Base-by-base conservation (phyloP, 2,113 vertebrate genomes). In the Laticauda colubrina region DNA sequence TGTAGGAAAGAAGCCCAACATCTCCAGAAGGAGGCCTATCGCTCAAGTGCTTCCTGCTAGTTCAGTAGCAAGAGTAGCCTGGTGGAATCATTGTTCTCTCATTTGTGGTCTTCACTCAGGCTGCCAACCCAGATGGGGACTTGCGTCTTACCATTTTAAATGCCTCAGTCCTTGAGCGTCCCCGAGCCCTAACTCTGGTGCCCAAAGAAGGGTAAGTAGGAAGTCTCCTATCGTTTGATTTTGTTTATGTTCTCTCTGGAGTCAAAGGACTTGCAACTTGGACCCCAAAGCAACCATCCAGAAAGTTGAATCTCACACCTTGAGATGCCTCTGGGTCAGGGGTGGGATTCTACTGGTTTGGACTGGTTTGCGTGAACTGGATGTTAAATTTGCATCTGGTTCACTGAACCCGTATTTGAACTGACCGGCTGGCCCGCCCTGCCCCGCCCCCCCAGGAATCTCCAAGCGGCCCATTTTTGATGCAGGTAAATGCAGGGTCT, bases 121-220 rank as follows among this genome's bases (percentile, higher is more conserved):
- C 99, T 53, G 98, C 99, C 53, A 99, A 98, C 91, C 98, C 99
- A 12, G 99, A 99, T 0, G 99, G 99, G 2, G 99, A 99, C 95
- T 97, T 99, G 93, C 97, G 99, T 2, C 98, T 98, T 90, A 98
- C 98, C 0, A 93, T 99, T 61, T 94, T 99, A 90, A 99, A 99
- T 96, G 98, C 98, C 20, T 98, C 99, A 0, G 94, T 99, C 43
- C 98, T 99, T 0, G 99, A 99, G 57, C 98, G 99, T 18, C 99
- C 99, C 34, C 94, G 99, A 91, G 99, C 99, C 85, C 97, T 99
- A 29, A 97, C 98, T 6, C 97, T 99, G 3, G 95, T 99, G 85
- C 98, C 99, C 10, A 97, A 94, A 55, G 98, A 99, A 0, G 99
- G 99, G 99, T 99, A 95, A 97, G 97, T 95, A 15, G 20, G 29